Percentiles rank a stretch among this genome's conserved stretches.
Evolutionary conservation across 1,140 invertebrate species (phyloP).

Genomic region (Drosophila takahashii): DNA sequence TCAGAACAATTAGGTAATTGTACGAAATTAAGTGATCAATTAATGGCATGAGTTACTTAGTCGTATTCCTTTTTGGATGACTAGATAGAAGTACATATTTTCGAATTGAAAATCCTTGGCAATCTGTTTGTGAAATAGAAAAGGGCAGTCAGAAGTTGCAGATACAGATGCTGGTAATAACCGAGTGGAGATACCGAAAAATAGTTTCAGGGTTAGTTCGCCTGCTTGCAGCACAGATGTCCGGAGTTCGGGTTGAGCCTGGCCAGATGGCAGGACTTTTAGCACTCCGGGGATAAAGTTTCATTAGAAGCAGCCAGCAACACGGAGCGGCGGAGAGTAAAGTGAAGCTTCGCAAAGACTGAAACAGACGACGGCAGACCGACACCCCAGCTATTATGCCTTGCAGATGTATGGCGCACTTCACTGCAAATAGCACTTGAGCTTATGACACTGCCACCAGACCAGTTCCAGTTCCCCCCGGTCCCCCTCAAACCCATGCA

Average conservation of each 20-base stretch:
- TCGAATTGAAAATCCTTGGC: not conserved
- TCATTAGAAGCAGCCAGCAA: conserved; percentile 71
- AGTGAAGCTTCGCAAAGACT: conserved; percentile 49
- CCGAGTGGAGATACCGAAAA: conserved; percentile 17
- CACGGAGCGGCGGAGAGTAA: conserved; percentile 53
- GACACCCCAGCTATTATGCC: conserved; percentile 70
- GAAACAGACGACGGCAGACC: conserved; percentile 10
- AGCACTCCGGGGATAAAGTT: conserved; percentile 81
- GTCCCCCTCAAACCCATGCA: not conserved
- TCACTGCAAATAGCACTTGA: conserved; percentile 67
- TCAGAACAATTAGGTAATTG: conserved; percentile 13
- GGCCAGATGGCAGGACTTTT: conserved; percentile 74
- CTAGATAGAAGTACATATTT: not conserved
- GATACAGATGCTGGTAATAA: conserved; percentile 19
- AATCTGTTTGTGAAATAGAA: conserved; percentile 34
- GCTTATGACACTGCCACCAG: conserved; percentile 53
- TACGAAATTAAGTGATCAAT: not conserved
- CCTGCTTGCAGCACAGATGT: conserved; percentile 16
- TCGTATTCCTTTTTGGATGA: not conserved
- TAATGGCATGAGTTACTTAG: not conserved
- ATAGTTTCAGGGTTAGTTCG: conserved; percentile 6
- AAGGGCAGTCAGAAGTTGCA: conserved; percentile 39
- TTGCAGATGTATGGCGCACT: conserved; percentile 59
- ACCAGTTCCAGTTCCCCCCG: conserved; percentile 8
- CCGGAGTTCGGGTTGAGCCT: conserved; percentile 13